Conservation (phyloP, 2,113 vertebrate genomes). For the Edolisoma coerulescens region DNA sequence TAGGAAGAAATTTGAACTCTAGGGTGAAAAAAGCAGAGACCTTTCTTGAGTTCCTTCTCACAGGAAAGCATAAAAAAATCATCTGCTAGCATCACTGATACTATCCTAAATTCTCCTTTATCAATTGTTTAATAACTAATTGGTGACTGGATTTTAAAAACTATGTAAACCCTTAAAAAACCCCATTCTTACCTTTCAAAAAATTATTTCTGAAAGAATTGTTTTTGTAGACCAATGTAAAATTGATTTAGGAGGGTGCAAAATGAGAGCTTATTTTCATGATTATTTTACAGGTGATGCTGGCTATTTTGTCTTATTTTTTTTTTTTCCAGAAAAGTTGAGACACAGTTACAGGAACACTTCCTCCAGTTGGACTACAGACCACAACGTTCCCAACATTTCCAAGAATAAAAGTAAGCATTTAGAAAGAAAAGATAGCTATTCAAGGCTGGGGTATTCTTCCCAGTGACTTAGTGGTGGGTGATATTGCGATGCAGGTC, state of each 20-base stretch:
- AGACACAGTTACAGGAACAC: background rate
- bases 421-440: background rate
- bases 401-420: background rate
- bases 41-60: background rate
- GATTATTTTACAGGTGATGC: background rate
- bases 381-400: background rate
- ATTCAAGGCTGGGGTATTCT: background rate
- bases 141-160: background rate
- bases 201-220: background rate
- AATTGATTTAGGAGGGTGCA: background rate
- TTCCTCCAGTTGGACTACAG: background rate
- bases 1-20: background rate
- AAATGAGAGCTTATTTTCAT: background rate
- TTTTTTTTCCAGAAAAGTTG: background rate
- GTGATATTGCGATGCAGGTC: background rate
- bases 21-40: background rate
- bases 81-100: background rate
- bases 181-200: rapidly evolving
- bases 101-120: background rate
- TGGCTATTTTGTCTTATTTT: background rate
- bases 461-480: background rate
- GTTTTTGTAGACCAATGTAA: background rate
- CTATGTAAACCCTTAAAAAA: background rate
- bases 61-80: background rate
- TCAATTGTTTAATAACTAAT: background rate